Evolutionary conservation across 2,888 invertebrate genomes (phyloP), one percentile per base, ranked within the genome.

Genomic region (Rhyacophila evoluta): DNA sequence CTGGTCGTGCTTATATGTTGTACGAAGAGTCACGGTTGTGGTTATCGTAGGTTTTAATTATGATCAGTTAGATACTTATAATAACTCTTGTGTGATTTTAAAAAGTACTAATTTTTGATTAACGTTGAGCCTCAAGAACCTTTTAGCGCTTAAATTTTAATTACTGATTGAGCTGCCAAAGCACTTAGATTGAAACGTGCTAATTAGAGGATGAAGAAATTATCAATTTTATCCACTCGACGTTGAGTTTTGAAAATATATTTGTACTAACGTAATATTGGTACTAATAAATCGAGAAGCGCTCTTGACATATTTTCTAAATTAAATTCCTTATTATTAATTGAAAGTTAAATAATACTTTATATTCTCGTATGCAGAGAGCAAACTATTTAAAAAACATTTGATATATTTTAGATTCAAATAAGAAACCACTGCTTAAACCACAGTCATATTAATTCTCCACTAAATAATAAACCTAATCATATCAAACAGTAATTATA

Each of bases 91-190:
- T 19, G 1, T 55, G 55, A 55, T 6, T 25, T 55, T 2, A 55
- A 55, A 55, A 55, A 55, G 55, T 25, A 33, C 29, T 33, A 55
- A 55, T 55, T 55, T 55, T 55, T 55, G 55, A 55, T 55, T 55
- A 55, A 55, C 55, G 55, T 55, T 19, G 19, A 25, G 19, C 5
- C 41, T 41, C 41, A 41, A 41, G 1, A 41, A 41, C 41, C 55
- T 55, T 55, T 55, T 55, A 55, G 55, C 55, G 19, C 55, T 12
- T 55, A 25, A 55, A 55, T 55, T 55, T 55, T 55, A 55, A 55
- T 55, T 55, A 55, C 55, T 55, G 55, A 55, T 55, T 25, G 25
- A 8, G 19, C 19, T 55, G 55, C 55, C 12, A 6, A 55, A 55
- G 55, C 55, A 55, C 55, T 55, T 55, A 55, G 19, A 25, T 55